Base-by-base conservation (phyloP, 2,113 vertebrate genomes). In the Orycteropus afer region DNA sequence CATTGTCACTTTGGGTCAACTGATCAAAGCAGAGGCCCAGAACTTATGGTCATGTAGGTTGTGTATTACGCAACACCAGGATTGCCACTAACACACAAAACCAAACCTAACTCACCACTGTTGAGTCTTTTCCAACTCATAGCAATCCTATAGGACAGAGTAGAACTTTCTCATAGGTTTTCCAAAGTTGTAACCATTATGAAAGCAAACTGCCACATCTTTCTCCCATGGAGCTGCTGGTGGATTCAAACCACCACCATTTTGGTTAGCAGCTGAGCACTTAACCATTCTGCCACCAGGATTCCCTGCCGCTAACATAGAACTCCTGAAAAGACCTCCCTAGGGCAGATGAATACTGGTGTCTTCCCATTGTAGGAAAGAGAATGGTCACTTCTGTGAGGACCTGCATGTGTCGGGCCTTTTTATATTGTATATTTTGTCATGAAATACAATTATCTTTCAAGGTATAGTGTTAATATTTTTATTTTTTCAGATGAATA, bases 401-500 rank as follows among this genome's bases (percentile, higher is more conserved):
- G 22, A 37, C 22, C 27, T 74, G 11, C 10, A 12, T 47, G 8
- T 71, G 45, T 11, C 13, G 65, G 14, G 4, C 65, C 49, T 53
- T 85, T 86, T 59, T 59, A 65, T 13, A 51, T 25, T 65, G 42
- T 61, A 32, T 55, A 23, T 77, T 1, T 2, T 80, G 73, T 87
- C 47, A 81, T 25, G 45, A 77, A 91, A 57, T n/a, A 55, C 20
- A 63, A 5, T 77, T 87, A 88, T 73, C 23, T 18, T 63, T 73
- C 87, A 34, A 49, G 5, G 51, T 40, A 7, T 23, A 82, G 11
- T n/a, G 11, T 78, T 23, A 81, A 8, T 27, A 65, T 87, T 89
- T 96, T 51, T 32, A 42, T 25, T 92, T 95, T n/a, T 87, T 81
- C 53, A 65, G 5, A 65, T 25, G 47, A 76, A 84, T 29, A 59